Conservation (phyloP, 1,140 invertebrate species). For the Aphelenchoides fujianensis region DNA sequence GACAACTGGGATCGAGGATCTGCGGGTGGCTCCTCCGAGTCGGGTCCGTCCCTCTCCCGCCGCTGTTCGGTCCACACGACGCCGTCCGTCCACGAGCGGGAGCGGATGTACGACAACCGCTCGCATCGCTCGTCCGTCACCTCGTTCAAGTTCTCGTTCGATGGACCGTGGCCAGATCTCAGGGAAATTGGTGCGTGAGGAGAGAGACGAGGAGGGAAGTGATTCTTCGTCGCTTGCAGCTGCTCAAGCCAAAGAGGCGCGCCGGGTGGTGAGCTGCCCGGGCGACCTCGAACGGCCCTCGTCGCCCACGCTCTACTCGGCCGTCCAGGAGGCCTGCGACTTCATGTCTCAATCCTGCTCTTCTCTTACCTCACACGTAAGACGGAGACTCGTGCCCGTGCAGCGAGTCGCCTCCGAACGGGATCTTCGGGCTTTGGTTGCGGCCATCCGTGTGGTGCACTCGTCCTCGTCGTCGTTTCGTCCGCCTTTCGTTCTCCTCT, state of each 20-base stretch:
- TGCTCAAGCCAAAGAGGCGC: constrained; percentile 24
- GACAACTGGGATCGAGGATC: constrained; percentile 19
- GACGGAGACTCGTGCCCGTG: background rate
- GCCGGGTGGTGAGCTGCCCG: constrained; percentile 23
- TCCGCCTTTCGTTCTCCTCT: background rate
- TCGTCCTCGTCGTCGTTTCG: constrained; percentile 4
- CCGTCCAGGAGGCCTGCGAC: constrained; percentile 4
- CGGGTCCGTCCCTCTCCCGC: constrained; percentile 43
- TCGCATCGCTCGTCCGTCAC: constrained; percentile 54
- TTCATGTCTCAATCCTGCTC: constrained; percentile 23
- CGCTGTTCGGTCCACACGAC: constrained; percentile 54
- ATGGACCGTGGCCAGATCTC: constrained; percentile 46
- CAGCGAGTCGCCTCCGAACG: background rate
- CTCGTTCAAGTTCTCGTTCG: constrained; percentile 53
- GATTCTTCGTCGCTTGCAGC: constrained; percentile 14
- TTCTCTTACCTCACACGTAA: constrained; percentile 23
- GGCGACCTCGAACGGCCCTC: constrained; percentile 21
- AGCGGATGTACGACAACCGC: constrained; percentile 41
- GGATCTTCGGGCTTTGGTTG: background rate
- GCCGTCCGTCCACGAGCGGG: constrained; percentile 53
- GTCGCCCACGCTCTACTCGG: constrained; percentile 14
- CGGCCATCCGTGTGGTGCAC: background rate
- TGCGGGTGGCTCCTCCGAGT: constrained; percentile 27
- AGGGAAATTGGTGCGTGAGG: constrained; percentile 42
- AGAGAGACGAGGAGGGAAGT: background rate